Evolutionary conservation across 2,888 invertebrate genomes (phyloP), one percentile per base, ranked within the genome.

Genomic region (Ochropacha duplaris): DNA sequence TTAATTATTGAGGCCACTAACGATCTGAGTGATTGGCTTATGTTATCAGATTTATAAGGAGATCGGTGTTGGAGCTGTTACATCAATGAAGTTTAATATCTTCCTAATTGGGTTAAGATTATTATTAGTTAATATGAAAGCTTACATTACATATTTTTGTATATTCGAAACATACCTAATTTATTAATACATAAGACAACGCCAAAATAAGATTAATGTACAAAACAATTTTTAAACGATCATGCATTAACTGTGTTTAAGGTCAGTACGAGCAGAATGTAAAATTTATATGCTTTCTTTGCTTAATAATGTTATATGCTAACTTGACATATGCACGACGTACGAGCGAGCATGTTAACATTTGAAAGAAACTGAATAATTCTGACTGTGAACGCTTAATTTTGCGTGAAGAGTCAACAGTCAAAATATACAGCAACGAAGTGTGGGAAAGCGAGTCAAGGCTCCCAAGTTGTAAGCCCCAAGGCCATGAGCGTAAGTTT

Each of bases 371-470:
- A 44, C 50, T 50, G 9, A 28, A 59, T 58, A 66, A 65, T 71
- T 72, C 64, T 60, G 61, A 64, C 58, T 64, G 36, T 50, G 56
- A 61, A 59, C 67, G 52, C 57, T 64, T 63, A 68, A 62, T 67
- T 66, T 55, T 59, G 55, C 68, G 58, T 69, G 59, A 66, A 68
- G 57, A 67, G 71, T 74, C 74, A 74, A 72, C 70, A 63, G 62
- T 64, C 64, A 69, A 59, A 66, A 65, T 64, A 64, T 69, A 71
- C 52, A 51, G 36, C 44, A 14, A 60, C 28, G 49, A 69, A 69
- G 57, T 60, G 65, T 65, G 60, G 59, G 65, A 64, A 75, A 81
- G 62, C 78, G 59, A 79, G 81, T 72, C 83, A 81, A 83, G 84
- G 82, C 64, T 56, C 51, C 50, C 50, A 64, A 61, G 60, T 64